These are phyloP conservation scores for Acleris laterana DNA, from an alignment of 2,888 invertebrate genomes.

Conservation along the genomic window DNA sequence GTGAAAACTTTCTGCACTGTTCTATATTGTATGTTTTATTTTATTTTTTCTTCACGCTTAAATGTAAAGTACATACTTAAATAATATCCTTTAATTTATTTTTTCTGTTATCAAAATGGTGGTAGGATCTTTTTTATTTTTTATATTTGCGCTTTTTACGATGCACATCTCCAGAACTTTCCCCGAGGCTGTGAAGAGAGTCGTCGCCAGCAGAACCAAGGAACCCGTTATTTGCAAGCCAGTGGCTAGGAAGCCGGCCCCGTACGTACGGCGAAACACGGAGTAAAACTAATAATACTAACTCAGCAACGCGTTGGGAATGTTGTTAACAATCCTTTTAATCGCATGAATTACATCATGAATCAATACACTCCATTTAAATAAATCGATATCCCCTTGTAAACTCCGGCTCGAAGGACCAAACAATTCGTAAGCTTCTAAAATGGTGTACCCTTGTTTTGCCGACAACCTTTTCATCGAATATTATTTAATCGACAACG, in stretches of 20 bases:
- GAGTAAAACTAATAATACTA: constrained; percentile 47
- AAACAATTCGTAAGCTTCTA: too few relatives aligned
- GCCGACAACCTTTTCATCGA: too few relatives aligned
- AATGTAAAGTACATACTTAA: too few relatives aligned
- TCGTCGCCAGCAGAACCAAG: constrained; percentile 54
- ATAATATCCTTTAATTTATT: too few relatives aligned
- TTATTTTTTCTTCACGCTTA: too few relatives aligned
- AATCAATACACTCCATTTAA: too few relatives aligned
- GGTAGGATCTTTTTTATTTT: constrained; percentile 21
- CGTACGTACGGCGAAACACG: constrained; percentile 64
- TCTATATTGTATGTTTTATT: too few relatives aligned
- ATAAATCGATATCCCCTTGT: too few relatives aligned
- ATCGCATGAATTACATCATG: background rate
- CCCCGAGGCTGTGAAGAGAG: constrained; percentile 66
- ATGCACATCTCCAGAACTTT: constrained; percentile 69
- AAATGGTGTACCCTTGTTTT: too few relatives aligned
- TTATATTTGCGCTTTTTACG: constrained; percentile 44
- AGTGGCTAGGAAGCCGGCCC: constrained; percentile 60
- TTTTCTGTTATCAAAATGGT: constrained; percentile 11
- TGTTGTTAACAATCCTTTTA: background rate
- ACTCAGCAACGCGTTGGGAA: constrained; percentile 40
- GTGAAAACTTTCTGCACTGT: too few relatives aligned
- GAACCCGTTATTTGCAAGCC: constrained; percentile 62
- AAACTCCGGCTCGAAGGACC: too few relatives aligned
- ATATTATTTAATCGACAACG: too few relatives aligned